Conservation (phyloP, 2,797 vertebrate species). For the Tarsius wallacei region DNA sequence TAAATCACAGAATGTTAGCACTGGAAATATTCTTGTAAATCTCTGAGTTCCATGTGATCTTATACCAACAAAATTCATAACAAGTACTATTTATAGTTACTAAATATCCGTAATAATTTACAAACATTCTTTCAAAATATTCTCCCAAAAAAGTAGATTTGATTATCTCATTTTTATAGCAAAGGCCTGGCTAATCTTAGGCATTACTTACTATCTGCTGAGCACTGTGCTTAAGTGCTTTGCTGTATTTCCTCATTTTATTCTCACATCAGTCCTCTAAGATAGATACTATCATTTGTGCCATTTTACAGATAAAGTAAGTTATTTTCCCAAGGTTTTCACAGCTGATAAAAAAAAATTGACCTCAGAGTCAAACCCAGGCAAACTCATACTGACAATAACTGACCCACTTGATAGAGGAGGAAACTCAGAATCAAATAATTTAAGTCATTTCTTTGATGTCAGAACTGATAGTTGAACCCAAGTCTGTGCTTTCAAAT, state of each 20-base stretch:
- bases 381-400: neutral
- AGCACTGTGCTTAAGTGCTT: neutral
- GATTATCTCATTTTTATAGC: neutral
- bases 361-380: neutral
- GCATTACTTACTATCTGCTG: neutral
- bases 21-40: neutral
- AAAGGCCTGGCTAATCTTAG: neutral
- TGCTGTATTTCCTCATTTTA: neutral
- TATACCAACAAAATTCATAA: neutral
- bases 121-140: neutral
- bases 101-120: neutral
- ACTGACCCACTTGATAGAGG: neutral
- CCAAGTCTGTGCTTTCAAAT: neutral
- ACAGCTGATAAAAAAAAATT: neutral
- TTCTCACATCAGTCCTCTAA: neutral
- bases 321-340: neutral
- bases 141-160: neutral
- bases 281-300: neutral
- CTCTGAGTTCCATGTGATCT: neutral
- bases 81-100: slow-evolving; percentile 4
- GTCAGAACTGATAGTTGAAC: neutral
- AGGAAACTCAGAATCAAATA: neutral
- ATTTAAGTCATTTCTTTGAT: neutral
- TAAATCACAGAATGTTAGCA: neutral
- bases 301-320: neutral